phyloP scores from a whole-genome alignment of 2,113 vertebrate genomes.

The Boleophthalmus pectinirostris region DNA sequence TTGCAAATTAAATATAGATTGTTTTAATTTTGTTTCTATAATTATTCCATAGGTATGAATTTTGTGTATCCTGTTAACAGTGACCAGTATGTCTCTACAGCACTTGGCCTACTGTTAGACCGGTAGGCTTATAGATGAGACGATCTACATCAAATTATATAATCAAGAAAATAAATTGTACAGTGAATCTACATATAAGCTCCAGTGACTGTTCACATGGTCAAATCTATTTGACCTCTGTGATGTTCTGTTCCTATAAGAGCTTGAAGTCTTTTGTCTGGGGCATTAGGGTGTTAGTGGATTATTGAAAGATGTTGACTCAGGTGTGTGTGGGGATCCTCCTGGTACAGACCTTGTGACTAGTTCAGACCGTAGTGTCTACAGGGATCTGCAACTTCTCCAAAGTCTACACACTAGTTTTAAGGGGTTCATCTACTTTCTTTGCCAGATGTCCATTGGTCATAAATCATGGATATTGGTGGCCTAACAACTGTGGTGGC shows the following conservation, averaged over 20 bases:
- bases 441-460: slow-evolving; percentile 37
- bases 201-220: background rate
- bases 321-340: slow-evolving; percentile 66
- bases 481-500: slow-evolving; percentile 81
- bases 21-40: slow-evolving; percentile 88
- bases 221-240: slow-evolving; percentile 4
- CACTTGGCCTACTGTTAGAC: background rate
- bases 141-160: background rate
- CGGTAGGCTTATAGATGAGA: background rate
- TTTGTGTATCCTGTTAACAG: too few relatives aligned
- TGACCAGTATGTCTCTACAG: background rate
- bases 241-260: slow-evolving; percentile 30
- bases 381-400: slow-evolving; percentile 23
- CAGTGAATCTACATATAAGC: background rate
- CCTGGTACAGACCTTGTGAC: slow-evolving; percentile 44
- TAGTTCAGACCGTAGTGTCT: slow-evolving; percentile 33
- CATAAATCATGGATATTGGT: slow-evolving; percentile 78
- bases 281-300: slow-evolving; percentile 80
- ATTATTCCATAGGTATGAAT: background rate
- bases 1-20: slow-evolving; percentile 99
- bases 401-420: slow-evolving; percentile 4
- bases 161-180: background rate
- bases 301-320: slow-evolving; percentile 84
- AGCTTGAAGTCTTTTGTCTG: slow-evolving; percentile 62
- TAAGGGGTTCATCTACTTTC: background rate